These are phyloP conservation scores for Dromiciops gliroides DNA, from an alignment of 2,113 vertebrate species.

Conservation along the genomic window DNA sequence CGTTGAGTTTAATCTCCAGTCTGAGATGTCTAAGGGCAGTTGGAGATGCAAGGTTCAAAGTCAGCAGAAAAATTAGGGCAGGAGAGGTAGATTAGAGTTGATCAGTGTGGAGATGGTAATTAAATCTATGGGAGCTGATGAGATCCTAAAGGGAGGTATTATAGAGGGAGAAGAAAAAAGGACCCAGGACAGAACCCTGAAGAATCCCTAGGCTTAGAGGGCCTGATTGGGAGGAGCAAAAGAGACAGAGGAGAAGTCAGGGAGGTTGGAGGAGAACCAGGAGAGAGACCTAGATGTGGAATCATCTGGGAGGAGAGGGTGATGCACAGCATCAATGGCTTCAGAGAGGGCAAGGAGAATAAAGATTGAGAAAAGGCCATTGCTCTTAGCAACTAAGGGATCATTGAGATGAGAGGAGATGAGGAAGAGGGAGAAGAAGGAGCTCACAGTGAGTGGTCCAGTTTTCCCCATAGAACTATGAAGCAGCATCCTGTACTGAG, in stretches of 20 bases:
- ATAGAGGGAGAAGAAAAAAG: background rate
- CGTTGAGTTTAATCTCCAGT: background rate
- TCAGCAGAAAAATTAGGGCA: background rate
- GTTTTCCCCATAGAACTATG: background rate
- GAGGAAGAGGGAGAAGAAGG: background rate
- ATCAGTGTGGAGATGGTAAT: background rate
- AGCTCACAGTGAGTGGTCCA: background rate
- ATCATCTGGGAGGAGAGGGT: background rate
- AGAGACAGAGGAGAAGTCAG: background rate
- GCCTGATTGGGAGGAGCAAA: background rate
- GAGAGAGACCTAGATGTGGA: background rate
- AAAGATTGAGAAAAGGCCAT: background rate
- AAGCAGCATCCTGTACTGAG: background rate
- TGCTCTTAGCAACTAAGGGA: background rate
- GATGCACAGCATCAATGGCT: background rate
- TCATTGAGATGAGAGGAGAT: too few relatives aligned
- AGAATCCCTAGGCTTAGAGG: too few relatives aligned
- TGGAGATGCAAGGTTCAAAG: background rate
- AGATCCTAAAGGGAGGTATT: background rate
- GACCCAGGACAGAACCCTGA: background rate
- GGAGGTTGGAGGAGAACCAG: background rate
- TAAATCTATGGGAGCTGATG: background rate
- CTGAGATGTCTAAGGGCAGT: background rate
- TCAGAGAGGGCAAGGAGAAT: background rate
- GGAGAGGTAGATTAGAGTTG: background rate